A percentile compares a stretch with the other conserved stretches of the same genome.
These are phyloP conservation scores for Centrocercus urophasianus DNA, from an alignment of 2,113 vertebrate genomes.

Conservation along the genomic window DNA sequence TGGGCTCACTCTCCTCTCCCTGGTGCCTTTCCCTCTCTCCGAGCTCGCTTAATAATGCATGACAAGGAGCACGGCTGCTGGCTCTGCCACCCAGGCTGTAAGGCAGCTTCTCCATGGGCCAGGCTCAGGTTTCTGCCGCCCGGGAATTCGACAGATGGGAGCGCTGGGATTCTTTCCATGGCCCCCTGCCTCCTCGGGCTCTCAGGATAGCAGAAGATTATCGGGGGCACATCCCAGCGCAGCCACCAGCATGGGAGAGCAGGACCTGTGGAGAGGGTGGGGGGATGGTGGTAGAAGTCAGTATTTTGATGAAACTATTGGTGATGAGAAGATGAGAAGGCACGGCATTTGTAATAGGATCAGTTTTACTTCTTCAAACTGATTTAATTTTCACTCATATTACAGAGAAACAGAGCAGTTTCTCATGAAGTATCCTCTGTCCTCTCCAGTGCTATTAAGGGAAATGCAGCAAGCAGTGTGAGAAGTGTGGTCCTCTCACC, in stretches of 20 bases:
- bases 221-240: constrained; percentile 57
- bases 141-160: constrained; percentile 78
- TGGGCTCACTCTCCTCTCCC: not conserved
- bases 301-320: not conserved
- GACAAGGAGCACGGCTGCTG: constrained; percentile 37
- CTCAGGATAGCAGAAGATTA: constrained; percentile 74
- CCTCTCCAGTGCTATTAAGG: not conserved
- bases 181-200: constrained; percentile 58
- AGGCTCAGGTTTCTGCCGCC: constrained; percentile 66
- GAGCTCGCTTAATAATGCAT: constrained; percentile 70
- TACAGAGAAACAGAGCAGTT: not conserved
- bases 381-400: not conserved
- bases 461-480: not conserved
- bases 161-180: constrained; percentile 75
- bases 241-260: not conserved
- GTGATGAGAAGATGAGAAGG: not conserved
- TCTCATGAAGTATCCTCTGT: not conserved
- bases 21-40: not conserved
- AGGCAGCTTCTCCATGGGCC: not conserved
- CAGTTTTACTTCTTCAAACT: not conserved
- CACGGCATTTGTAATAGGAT: not conserved
- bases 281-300: not conserved
- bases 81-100: constrained; percentile 43
- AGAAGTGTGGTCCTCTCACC: not conserved
- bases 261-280: not conserved